A percentile compares a stretch with the other conserved stretches of the same genome.
Conservation (phyloP, 1,140 invertebrate species). For the Panagrolaimus sp. region DNA sequence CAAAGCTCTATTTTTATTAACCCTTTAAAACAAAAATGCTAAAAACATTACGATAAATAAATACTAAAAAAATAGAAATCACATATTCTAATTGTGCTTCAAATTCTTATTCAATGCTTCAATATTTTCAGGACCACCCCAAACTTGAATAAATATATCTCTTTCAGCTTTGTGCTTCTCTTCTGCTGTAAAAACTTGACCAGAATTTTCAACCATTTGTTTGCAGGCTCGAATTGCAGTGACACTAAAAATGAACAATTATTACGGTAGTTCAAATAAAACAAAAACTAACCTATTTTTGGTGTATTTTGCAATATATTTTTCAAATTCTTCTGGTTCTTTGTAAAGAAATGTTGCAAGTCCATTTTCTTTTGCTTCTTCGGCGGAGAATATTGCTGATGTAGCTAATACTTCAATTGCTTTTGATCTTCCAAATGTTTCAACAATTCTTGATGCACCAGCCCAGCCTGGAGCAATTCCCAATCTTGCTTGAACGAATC, state of each 20-base stretch:
- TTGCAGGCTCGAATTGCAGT: background rate
- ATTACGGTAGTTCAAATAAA: too few species aligned
- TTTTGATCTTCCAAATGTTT: conserved; percentile 20
- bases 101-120: background rate
- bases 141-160: background rate
- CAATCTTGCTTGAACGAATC: conserved; percentile 19
- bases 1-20: too few species aligned
- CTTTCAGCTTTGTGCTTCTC: background rate
- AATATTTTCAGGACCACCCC: background rate
- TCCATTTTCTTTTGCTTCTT: background rate
- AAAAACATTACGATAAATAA: too few species aligned
- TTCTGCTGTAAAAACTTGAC: background rate
- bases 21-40: too few species aligned
- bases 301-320: background rate
- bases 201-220: background rate
- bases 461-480: conserved; percentile 23
- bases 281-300: background rate
- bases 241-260: background rate
- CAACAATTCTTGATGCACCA: conserved; percentile 17
- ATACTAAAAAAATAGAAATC: too few species aligned
- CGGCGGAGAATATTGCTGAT: conserved; percentile 3
- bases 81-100: background rate
- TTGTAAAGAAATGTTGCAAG: background rate
- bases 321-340: background rate
- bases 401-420: conserved; percentile 23